These are phyloP conservation scores for Cynopterus sphinx DNA, from an alignment of 2,797 vertebrate species.

Conservation along the genomic window DNA sequence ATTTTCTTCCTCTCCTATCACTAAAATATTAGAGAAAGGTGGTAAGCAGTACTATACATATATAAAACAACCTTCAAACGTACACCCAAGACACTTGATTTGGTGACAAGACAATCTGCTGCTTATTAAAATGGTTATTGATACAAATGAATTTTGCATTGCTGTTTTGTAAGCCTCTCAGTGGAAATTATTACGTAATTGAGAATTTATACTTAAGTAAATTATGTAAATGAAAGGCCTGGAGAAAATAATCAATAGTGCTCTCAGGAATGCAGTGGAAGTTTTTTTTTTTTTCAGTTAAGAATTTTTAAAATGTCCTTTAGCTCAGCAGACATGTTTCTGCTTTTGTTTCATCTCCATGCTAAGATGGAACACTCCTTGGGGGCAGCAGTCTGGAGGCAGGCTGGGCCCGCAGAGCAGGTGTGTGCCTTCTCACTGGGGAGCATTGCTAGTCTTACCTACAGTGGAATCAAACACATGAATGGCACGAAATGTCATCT, in stretches of 20 bases:
- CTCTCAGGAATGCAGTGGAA: neutral
- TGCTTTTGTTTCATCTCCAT: neutral
- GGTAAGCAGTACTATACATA: neutral
- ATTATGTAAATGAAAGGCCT: slow-evolving; percentile 35
- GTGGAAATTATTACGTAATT: slow-evolving; percentile 37
- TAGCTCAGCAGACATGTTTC: neutral
- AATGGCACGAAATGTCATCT: neutral
- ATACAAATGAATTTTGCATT: slow-evolving; percentile 35
- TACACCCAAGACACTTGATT: neutral
- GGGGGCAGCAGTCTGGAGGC: neutral
- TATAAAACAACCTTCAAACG: neutral
- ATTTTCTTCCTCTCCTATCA: slow-evolving; percentile 13
- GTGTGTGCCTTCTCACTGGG: neutral
- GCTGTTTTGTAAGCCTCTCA: neutral
- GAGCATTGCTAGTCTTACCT: neutral
- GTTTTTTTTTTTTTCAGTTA: neutral
- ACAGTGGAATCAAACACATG: neutral
- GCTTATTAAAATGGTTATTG: neutral
- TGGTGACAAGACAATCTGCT: neutral
- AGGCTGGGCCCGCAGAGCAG: neutral
- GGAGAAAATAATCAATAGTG: neutral
- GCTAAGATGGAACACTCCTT: neutral
- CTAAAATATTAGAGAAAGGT: slow-evolving; percentile 24
- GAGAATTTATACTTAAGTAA: slow-evolving; percentile 47
- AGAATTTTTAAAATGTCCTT: neutral